phyloP scores from a whole-genome alignment of 2,797 vertebrate genomes.

The Liparis tanakae region DNA sequence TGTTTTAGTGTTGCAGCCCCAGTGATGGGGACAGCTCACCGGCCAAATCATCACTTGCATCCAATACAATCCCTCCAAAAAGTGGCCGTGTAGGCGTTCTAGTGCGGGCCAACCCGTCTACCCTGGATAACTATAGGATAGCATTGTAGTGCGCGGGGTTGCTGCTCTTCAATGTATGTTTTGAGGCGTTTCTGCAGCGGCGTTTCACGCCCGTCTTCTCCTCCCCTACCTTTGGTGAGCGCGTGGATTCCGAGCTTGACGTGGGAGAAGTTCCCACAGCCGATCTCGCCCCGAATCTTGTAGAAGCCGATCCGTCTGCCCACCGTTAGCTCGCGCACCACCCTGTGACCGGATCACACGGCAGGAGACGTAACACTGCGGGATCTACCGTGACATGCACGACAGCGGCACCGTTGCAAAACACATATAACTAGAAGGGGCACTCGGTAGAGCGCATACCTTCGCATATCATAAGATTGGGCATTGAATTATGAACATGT shows the following conservation, averaged over 20 bases:
- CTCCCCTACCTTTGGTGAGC: conserved; percentile 92
- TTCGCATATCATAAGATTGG: no score
- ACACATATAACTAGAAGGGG: no score
- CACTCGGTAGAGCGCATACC: no score
- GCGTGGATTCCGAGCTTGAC: conserved; percentile 97
- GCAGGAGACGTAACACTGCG: conserved; percentile 13
- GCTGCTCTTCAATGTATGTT: neutral
- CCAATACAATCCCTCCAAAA: conserved; percentile 10
- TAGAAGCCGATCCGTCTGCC: conserved; percentile 97
- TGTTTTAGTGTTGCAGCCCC: conserved; percentile 31
- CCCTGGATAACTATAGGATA: neutral
- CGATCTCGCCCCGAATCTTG: conserved; percentile 94
- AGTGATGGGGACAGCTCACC: conserved; percentile 49
- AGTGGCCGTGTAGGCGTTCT: neutral
- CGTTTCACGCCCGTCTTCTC: neutral
- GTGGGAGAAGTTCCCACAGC: conserved; percentile 97
- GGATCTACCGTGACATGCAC: conserved; percentile 2
- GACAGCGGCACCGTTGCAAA: neutral
- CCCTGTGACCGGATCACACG: conserved; percentile 71
- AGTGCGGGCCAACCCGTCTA: neutral
- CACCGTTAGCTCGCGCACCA: conserved; percentile 92
- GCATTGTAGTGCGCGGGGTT: neutral
- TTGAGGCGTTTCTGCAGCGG: neutral
- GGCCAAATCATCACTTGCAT: conserved; percentile 44
- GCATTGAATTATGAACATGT: no score